A percentile compares a stretch with the other conserved stretches of the same genome.
phyloP scores from a whole-genome alignment of 1,140 invertebrate species.

The Alviniconcha marisindica region DNA sequence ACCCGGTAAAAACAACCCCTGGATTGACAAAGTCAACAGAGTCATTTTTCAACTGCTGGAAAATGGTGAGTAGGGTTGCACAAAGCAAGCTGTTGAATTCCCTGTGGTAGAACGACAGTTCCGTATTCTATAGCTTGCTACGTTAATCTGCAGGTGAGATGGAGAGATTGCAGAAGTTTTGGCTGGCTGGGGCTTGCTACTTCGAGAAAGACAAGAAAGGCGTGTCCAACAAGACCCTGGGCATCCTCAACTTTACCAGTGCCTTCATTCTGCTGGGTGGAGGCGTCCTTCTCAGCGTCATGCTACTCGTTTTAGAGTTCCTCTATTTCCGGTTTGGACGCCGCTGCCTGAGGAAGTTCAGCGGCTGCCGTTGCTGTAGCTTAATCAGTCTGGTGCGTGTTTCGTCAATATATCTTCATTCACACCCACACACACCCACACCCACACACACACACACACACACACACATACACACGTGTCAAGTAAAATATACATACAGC shows the following conservation, averaged over 20 bases:
- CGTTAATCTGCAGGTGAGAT: constrained; percentile 84
- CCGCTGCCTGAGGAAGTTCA: constrained; percentile 90
- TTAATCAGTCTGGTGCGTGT: constrained; percentile 87
- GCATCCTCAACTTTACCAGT: constrained; percentile 97
- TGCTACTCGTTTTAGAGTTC: constrained; percentile 93
- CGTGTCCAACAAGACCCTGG: constrained; percentile 86
- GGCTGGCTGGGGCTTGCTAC: constrained; percentile 98
- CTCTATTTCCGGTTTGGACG: constrained; percentile 94
- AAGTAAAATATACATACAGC: too few species aligned
- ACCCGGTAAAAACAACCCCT: constrained; percentile 90
- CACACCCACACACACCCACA: too few species aligned
- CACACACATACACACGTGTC: too few species aligned
- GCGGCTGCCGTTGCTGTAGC: constrained; percentile 90
- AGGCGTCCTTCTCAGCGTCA: constrained; percentile 91
- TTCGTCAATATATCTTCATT: too few species aligned
- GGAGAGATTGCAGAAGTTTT: constrained; percentile 94
- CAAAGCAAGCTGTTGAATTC: too few species aligned
- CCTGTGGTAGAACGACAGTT: too few species aligned
- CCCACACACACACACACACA: too few species aligned
- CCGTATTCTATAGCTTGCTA: too few species aligned
- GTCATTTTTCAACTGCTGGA: constrained; percentile 95
- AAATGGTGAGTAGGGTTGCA: constrained; percentile 85
- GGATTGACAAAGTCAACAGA: constrained; percentile 96
- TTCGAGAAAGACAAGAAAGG: constrained; percentile 83
- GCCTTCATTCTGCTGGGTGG: constrained; percentile 97